Base-by-base conservation (phyloP, 2,113 vertebrate genomes). In the Lampris megalopsis region DNA sequence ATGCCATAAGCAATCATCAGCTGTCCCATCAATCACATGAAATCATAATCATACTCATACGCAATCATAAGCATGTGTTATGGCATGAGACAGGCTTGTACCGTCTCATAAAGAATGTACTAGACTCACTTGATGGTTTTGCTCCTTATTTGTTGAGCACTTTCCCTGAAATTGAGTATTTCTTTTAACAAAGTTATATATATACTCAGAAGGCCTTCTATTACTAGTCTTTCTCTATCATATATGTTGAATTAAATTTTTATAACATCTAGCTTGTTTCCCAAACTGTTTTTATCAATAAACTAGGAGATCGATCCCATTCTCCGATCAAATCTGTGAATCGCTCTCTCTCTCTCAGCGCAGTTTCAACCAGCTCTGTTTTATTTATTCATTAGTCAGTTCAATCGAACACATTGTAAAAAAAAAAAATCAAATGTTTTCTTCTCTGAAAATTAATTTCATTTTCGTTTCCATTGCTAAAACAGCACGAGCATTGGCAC, bases 231-330 rank as follows among this genome's bases (percentile, higher is more conserved):
- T 75, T 68, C 54, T 45, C 71, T 72, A 90, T 88, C 86, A 71
- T 54, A 87, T 50, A 78, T 88, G 84, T 57, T 86, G 86, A 91
- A 91, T 93, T 91, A 89, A 91, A 89, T 90, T 92, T 92, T 82
- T 91, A 92, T 92, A 90, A 87, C 71, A 89, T 87, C 85, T 68
- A 50, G 74, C 79, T 86, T 85, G 86, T 91, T 90, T 91, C 82
- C 86, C 75, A 73, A 86, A 85, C 52, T 73, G 90, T 88, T 86
- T 73, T 81, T 77, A 86, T 86, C 90, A 90, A 41, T 91, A 90
- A 92, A 79, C 92, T 91, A 86, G 88, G 90, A 93, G 73, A 90
- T 93, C 85, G 87, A 71, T 80, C 57, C 83, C 37, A 79, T 70
- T 73, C 87, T 87, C 77, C 85, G 82, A 88, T 88, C 88, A 82